Evolutionary conservation across 2,113 vertebrate genomes (phyloP), one percentile per base, ranked within the genome.

Genomic region (Eulemur rufifrons): DNA sequence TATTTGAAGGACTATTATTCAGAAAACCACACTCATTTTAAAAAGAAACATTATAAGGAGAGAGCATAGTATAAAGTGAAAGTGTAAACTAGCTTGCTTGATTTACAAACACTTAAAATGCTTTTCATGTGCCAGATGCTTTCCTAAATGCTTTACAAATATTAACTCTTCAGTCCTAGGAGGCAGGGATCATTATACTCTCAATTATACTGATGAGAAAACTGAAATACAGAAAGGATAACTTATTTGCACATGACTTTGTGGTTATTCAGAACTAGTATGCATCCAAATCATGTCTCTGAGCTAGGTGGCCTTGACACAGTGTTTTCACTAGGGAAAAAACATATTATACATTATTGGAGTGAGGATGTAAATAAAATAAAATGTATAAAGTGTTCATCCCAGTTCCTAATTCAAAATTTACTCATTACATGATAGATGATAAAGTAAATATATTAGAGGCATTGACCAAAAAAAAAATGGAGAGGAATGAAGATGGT

Each of bases 381-480:
- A 34, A 45, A 54, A 3, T 47, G 39, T 45, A 56, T 14, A 73
- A 61, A 84, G 47, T 78, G 52, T 23, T 87, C 86, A 84, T 42
- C 45, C 81, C 8, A 86, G 12, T 42, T 95, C 3, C 29, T 91
- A 21, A 15, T n/a, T 88, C 83, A 88, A 93, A 81, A 82, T 94
- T 20, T 73, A 68, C 13, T 90, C 27, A 50, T 66, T 89, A 52
- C 17, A 32, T 56, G 1, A 14, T n/a, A 63, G 20, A 76, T 82
- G 18, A 39, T 93, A 88, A 91, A 93, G 94, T 83, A 73, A 93
- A 54, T 25, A 34, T 42, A 34, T 78, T 68, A 93, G n/a, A 91
- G 42, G 32, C 6, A 52, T 20, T 71, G 6, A 47, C 27, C 3
- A 39, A 93, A 95, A 95, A 52, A 64, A 69, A 56, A 93, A 77